Base-by-base conservation (phyloP, 2,888 invertebrate genomes). In the Cloeon dipterum region DNA sequence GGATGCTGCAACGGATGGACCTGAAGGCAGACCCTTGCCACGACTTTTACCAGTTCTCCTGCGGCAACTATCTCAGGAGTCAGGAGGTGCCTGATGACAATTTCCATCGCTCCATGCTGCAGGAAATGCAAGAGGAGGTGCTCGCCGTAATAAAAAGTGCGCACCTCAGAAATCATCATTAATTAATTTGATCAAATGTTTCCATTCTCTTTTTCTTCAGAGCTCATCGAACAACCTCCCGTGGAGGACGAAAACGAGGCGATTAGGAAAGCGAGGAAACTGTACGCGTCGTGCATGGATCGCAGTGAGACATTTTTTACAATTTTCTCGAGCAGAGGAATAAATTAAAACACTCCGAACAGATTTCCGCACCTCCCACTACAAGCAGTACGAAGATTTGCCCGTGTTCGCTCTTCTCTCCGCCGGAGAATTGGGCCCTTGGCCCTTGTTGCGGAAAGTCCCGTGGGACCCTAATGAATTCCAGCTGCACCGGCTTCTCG, bases 121-220 rank as follows among this genome's bases (percentile, higher is more conserved):
- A 56, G 43, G 51, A 53, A 40, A 56, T 56, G 51, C 54, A 55
- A 42, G 55, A 56, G 39, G 52, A 52, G 14, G 49, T 55, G 34
- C 48, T 53, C 20, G 47, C 54, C 23, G 50, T 52, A 20, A 51
- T 56, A 39, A 54, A 52, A 46, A 54, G 54, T 53, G 45, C 47
- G 51, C 42, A 18, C 32, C 14, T n/a, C 8, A 10, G n/a, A n/a
- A n/a, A 10, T 8, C n/a, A n/a, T n/a, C n/a, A n/a, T n/a, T n/a
- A 25, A 25, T 25, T n/a, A 25, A 25, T 10, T n/a, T 25, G 25
- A n/a, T n/a, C n/a, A n/a, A n/a, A n/a, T n/a, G n/a, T n/a, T n/a
- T n/a, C n/a, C n/a, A n/a, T n/a, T n/a, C n/a, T n/a, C n/a, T n/a
- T n/a, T n/a, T n/a, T n/a, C n/a, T 41, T 17, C 41, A 52, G 52